Percentiles rank a stretch among this genome's conserved stretches.
These are phyloP conservation scores for Rhineura floridana DNA, from an alignment of 2,113 vertebrate species.

Conservation along the genomic window DNA sequence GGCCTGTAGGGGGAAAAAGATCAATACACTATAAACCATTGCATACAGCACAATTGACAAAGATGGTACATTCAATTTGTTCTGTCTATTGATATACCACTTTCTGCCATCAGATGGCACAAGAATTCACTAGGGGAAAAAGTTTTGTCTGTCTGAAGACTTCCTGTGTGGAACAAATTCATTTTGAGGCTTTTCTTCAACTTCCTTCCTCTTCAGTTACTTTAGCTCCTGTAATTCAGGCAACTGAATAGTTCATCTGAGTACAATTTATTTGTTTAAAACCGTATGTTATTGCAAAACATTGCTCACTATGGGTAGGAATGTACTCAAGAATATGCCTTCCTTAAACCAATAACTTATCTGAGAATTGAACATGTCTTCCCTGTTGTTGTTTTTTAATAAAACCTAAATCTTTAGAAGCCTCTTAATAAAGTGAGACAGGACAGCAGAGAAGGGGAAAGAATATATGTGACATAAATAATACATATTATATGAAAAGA, in stretches of 20 bases:
- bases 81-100: neutral
- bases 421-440: neutral
- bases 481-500: neutral
- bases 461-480: neutral
- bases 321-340: neutral
- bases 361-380: neutral
- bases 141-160: rapidly evolving
- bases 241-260: neutral
- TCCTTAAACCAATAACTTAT: neutral
- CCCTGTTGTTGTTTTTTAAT: neutral
- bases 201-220: rapidly evolving
- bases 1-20: no score
- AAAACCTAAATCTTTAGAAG: neutral
- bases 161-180: neutral
- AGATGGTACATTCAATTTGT: neutral
- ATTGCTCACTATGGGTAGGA: no score
- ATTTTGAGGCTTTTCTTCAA: rapidly evolving
- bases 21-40: neutral
- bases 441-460: neutral
- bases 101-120: conserved; percentile 72
- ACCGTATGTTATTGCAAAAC: neutral
- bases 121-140: conserved; percentile 58
- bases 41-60: neutral
- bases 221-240: rapidly evolving
- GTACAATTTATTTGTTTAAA: neutral